Base-by-base conservation (phyloP, 2,113 vertebrate species). In the Lepisosteus oculatus region DNA sequence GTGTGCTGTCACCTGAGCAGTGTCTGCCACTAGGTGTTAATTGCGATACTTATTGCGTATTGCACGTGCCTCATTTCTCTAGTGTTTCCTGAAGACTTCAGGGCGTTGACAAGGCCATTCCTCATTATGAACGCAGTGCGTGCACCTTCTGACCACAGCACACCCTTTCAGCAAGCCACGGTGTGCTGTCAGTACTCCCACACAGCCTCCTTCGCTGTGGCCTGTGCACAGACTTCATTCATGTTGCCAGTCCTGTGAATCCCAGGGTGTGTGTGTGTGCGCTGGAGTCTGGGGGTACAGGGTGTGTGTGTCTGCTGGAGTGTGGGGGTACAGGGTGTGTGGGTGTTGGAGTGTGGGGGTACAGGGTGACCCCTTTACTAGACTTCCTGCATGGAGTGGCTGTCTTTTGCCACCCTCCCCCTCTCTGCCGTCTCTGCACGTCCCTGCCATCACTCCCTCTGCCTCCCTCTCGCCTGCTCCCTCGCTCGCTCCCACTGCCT, bases 371-470 rank as follows among this genome's bases (percentile, higher is more conserved):
- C 66, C 12, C 41, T 59, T 13, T 59, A 59, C 2, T 41, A 55
- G 66, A 13, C 9, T 14, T 55, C 8, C 17, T 41, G 66, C n/a
- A 15, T 55, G 51, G 44, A 9, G 13, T 67, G 0, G 45, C 15
- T 67, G 65, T 54, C 29, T 55, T 51, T 68, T 47, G 55, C 66
- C 64, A 68, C 4, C 29, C 51, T 47, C 55, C 47, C 66, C 15
- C 8, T 13, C 8, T 17, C 51, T 54, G 15, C 29, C 51, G 42
- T 68, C 51, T 68, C 66, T 42, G 8, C 15, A 8, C 65, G 11
- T 17, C 8, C 12, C 47, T 68, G 66, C 64, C 43, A n/a, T 6
- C 3, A 45, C 17, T 47, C 45, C 45, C 65, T 51, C 45, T 51
- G 12, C 17, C 65, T n/a, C 14, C 15, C 13, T 6, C 65, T 47